phyloP scores from a whole-genome alignment of 1,140 invertebrate genomes.

The Paracyclopina nana region DNA sequence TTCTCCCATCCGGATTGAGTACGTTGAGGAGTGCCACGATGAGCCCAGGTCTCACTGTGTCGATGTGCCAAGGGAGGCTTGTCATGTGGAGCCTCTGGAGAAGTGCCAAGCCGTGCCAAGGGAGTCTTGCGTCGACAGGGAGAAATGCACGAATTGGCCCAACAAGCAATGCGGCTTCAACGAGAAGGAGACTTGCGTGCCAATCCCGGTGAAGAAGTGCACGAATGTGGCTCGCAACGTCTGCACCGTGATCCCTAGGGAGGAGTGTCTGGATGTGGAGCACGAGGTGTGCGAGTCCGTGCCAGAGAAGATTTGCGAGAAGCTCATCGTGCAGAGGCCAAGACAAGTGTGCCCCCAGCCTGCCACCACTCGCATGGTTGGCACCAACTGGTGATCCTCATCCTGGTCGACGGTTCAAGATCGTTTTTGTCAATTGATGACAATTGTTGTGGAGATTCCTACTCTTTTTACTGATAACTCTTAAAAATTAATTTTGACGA shows the following conservation, averaged over 20 bases:
- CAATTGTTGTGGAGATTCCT: too few relatives aligned
- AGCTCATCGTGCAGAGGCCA: constrained; percentile 7
- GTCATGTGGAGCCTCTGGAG: background rate
- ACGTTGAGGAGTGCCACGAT: background rate
- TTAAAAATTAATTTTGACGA: too few relatives aligned
- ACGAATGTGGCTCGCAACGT: background rate
- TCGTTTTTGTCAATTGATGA: too few relatives aligned
- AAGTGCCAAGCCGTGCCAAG: background rate
- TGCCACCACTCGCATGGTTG: background rate
- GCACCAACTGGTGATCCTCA: too few relatives aligned
- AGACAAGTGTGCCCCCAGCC: background rate
- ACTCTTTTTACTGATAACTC: too few relatives aligned
- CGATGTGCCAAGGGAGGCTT: constrained; percentile 2
- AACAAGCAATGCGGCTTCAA: constrained; percentile 4
- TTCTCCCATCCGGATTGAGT: background rate
- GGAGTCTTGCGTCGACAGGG: background rate
- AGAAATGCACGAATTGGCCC: constrained; percentile 8
- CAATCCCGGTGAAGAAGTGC: background rate
- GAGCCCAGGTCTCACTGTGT: background rate
- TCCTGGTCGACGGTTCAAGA: too few relatives aligned
- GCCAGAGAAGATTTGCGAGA: constrained; percentile 6
- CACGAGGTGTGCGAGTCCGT: background rate
- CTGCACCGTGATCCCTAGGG: background rate
- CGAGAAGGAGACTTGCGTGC: background rate
- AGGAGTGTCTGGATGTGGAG: constrained; percentile 4